Conservation (phyloP, 2,888 invertebrate species). For the Hydropsyche betteni region DNA sequence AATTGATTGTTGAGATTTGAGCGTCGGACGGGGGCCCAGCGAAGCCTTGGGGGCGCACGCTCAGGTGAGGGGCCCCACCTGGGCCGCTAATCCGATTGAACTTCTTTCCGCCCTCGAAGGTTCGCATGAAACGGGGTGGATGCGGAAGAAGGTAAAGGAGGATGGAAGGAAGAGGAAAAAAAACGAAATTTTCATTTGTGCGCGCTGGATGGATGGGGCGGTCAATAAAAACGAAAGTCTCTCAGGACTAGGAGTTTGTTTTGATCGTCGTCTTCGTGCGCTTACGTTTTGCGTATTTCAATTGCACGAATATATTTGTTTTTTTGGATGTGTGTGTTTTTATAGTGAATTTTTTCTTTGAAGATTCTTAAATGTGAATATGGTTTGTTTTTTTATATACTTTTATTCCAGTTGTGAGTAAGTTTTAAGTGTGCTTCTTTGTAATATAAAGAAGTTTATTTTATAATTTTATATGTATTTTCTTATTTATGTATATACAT, state of each 20-base stretch:
- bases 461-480: no score
- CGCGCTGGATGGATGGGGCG: conserved; percentile 12
- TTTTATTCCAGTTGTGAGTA: no score
- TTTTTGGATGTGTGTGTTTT: no score
- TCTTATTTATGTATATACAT: no score
- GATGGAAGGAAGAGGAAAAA: conserved; percentile 1
- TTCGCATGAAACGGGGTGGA: conserved; percentile 22
- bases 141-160: conserved; percentile 10
- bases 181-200: conserved; percentile 44
- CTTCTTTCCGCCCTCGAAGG: conserved; percentile 29
- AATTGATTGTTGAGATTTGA: conserved; percentile 40
- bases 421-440: no score
- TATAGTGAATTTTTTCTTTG: no score
- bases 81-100: conserved; percentile 45
- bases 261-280: neutral
- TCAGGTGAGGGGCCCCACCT: neutral
- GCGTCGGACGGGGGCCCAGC: neutral
- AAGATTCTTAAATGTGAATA: no score
- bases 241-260: conserved; percentile 9
- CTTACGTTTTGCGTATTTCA: no score
- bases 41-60: neutral
- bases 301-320: no score
- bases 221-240: conserved; percentile 29
- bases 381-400: no score
- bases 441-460: no score